phyloP scores from a whole-genome alignment of 2,113 vertebrate genomes.

The Misgurnus mizolepis region DNA sequence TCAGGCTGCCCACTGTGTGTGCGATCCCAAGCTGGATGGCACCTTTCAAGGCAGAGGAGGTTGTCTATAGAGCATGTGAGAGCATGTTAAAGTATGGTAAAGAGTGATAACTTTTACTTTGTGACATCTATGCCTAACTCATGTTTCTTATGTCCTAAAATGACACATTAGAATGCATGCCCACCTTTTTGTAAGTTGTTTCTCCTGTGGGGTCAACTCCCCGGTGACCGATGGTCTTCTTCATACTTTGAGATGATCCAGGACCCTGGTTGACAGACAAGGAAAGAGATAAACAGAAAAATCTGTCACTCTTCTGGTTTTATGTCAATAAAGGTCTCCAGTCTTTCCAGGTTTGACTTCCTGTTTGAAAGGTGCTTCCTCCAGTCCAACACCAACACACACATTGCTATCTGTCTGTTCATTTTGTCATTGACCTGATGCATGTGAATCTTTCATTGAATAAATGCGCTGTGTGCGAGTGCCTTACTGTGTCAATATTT shows the following conservation, averaged over 20 bases:
- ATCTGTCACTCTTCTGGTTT: neutral
- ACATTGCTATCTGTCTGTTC: slow-evolving; percentile 1
- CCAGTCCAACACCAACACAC: neutral
- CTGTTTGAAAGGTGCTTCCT: slow-evolving; percentile 14
- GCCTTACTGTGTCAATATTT: slow-evolving; percentile 24
- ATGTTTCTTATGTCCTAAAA: neutral
- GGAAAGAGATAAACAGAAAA: neutral
- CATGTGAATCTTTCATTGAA: slow-evolving; percentile 7
- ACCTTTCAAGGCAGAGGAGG: slow-evolving; percentile 89
- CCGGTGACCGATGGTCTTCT: slow-evolving; percentile 89
- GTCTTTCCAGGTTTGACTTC: neutral
- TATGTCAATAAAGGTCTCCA: neutral
- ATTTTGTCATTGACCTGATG: neutral
- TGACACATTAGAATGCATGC: slow-evolving; percentile 64
- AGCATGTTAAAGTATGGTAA: neutral
- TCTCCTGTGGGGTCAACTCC: slow-evolving; percentile 90
- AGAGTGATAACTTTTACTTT: neutral
- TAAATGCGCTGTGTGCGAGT: neutral
- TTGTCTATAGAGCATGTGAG: slow-evolving; percentile 73
- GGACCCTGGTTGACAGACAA: slow-evolving; percentile 71
- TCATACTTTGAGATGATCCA: slow-evolving; percentile 76
- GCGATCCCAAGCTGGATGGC: slow-evolving; percentile 95
- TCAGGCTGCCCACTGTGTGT: slow-evolving; percentile 90
- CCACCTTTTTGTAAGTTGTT: slow-evolving; percentile 95
- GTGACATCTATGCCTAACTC: neutral